These are phyloP conservation scores for Choloepus didactylus DNA, from an alignment of 2,797 vertebrate species.

Conservation along the genomic window DNA sequence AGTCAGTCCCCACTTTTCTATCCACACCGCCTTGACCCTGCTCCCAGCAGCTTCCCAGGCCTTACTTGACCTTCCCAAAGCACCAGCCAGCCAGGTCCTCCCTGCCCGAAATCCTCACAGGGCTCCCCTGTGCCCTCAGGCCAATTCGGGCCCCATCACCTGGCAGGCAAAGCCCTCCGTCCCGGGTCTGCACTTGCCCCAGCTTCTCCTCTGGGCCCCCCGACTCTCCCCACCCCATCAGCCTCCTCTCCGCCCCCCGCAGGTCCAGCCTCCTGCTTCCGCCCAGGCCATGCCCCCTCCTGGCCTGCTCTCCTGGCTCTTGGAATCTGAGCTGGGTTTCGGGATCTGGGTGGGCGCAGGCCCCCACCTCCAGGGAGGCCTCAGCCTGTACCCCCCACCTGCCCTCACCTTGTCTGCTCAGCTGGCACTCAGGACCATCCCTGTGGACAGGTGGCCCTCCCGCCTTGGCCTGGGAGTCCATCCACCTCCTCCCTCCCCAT, in stretches of 20 bases:
- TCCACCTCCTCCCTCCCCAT: neutral
- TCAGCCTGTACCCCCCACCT: neutral
- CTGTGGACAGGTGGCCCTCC: neutral
- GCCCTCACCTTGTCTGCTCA: neutral
- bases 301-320: neutral
- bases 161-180: neutral
- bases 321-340: neutral
- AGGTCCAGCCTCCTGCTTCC: rapidly evolving
- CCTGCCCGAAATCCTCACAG: neutral
- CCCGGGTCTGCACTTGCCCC: neutral
- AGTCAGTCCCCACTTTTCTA: neutral
- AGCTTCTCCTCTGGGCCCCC: rapidly evolving
- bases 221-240: no score
- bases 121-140: neutral
- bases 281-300: neutral
- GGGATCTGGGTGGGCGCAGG: neutral
- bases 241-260: neutral
- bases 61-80: neutral
- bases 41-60: neutral
- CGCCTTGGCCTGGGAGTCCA: neutral
- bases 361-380: neutral
- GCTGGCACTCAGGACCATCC: no score
- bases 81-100: no score
- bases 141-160: neutral
- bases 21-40: neutral